Evolutionary conservation across 1,140 invertebrate genomes (phyloP).

Genomic region (Micrasema longulum): DNA sequence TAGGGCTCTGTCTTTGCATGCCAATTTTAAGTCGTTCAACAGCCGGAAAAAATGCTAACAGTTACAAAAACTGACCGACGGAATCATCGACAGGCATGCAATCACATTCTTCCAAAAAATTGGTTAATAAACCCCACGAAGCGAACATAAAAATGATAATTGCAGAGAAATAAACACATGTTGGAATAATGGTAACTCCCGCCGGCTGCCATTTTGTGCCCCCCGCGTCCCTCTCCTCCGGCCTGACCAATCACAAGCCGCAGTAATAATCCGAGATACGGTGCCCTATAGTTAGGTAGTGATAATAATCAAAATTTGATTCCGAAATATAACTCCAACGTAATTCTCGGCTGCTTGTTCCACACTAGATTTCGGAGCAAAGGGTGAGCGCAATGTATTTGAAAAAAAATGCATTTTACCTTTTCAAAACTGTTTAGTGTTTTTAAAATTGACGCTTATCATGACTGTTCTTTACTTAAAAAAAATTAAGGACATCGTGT

Average conservation of each 20-base stretch:
- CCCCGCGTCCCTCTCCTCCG: no score
- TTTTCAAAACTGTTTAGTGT: no score
- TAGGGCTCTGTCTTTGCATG: no score
- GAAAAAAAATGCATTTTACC: no score
- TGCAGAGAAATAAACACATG: slow-evolving; percentile 38
- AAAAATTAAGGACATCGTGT: no score
- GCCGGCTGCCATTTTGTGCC: slow-evolving; percentile 25
- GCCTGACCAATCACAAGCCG: slow-evolving; percentile 29
- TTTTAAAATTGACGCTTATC: no score
- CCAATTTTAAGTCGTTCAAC: background rate
- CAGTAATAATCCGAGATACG: slow-evolving; percentile 49
- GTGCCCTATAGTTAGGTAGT: slow-evolving; percentile 54
- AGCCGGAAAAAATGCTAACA: no score
- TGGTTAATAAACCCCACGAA: slow-evolving; percentile 39
- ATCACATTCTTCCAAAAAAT: slow-evolving; percentile 35
- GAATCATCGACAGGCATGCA: background rate
- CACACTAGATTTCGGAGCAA: slow-evolving; percentile 20
- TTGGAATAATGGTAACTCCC: slow-evolving; percentile 39
- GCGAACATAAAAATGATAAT: slow-evolving; percentile 41
- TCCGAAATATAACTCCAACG: slow-evolving; percentile 53
- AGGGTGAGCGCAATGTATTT: slow-evolving; percentile 15
- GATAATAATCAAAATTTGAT: slow-evolving; percentile 55
- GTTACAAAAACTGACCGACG: slow-evolving; percentile 5
- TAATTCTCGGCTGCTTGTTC: slow-evolving; percentile 32
- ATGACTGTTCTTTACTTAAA: no score